Base-by-base conservation (phyloP, 2,797 vertebrate genomes). In the Setipinna tenuifilis region DNA sequence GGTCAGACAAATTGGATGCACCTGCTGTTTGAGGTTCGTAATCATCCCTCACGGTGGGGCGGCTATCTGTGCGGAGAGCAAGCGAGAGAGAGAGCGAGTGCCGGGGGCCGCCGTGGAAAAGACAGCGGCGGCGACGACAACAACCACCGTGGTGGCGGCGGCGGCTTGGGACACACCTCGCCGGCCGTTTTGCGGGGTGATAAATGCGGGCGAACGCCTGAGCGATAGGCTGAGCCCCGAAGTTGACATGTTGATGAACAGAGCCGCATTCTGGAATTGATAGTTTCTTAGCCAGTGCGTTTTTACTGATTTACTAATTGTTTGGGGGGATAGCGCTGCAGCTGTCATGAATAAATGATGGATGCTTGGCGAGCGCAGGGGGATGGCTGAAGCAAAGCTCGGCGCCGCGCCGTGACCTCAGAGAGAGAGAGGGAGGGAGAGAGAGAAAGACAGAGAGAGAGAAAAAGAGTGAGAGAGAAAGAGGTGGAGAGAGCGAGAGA, bases 291-390 rank as follows among this genome's bases (percentile, higher is more conserved):
- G 90, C 91, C 89, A 57, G 88, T 94, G 90, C 85, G 44, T 92
- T 93, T 41, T 92, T 92, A 95, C 95, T 87, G 95, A 96, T 95
- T 94, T 12, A 25, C 91, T 96, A 94, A 96, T 96, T 95, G 93
- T 92, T 58, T 0, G 85, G 90, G 91, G 92, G 88, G 88, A 89
- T 89, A 89, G 91, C 92, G 91, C 90, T 88, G 85, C 90, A 91
- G 91, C 92, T 89, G 89, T 90, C 91, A 90, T 94, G 91, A 94
- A 93, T 95, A 94, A 93, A 94, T 94, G 90, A 95, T 95, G 91
- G 89, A 85, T 89, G 86, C 89, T 91, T 93, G 90, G 93, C 90
- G 89, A 57, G 88, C 83, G 84, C 6, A 14, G 3, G 71, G 31
- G 35, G 71, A 44, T 93, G 91, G 85, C 89, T 12, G 83, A 87